Percentiles rank a stretch among this genome's conserved stretches.
phyloP scores from a whole-genome alignment of 2,113 vertebrate genomes.

The Neotoma lepida region DNA sequence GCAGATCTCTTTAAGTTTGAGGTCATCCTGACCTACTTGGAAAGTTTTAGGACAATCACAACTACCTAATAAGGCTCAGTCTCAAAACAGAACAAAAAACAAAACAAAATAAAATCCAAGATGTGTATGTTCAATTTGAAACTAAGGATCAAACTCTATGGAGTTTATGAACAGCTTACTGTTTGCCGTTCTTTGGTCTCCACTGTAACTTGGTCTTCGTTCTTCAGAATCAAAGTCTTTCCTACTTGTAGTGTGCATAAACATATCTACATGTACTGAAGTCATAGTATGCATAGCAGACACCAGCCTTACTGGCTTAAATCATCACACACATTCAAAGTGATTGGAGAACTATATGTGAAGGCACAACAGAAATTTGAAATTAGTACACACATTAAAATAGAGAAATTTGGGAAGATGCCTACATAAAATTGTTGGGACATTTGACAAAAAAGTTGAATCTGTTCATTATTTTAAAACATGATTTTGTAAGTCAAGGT shows the following conservation, averaged over 20 bases:
- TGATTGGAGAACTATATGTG: not conserved
- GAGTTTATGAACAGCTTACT: not conserved
- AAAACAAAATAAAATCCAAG: not conserved
- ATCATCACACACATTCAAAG: not conserved
- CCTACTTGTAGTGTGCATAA: accelerated
- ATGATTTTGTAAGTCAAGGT: not conserved
- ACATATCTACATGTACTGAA: not conserved
- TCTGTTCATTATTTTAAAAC: not conserved
- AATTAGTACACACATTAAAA: not conserved
- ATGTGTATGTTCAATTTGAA: not conserved
- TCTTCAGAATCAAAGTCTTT: not conserved
- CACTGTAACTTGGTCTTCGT: not conserved
- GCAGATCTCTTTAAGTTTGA: not conserved
- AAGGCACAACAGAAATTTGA: not conserved
- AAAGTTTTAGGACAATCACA: not conserved
- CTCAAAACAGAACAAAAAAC: not conserved
- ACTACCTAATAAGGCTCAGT: not conserved
- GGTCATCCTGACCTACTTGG: not conserved
- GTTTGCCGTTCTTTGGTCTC: not conserved
- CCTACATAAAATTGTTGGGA: not conserved
- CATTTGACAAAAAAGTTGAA: not conserved
- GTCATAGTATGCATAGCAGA: not conserved
- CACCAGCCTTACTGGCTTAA: not conserved
- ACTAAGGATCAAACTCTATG: not conserved
- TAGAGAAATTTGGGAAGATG: not conserved